Evolutionary conservation across 2,797 vertebrate genomes (phyloP).

Genomic region (Chaenodraco wilsoni): DNA sequence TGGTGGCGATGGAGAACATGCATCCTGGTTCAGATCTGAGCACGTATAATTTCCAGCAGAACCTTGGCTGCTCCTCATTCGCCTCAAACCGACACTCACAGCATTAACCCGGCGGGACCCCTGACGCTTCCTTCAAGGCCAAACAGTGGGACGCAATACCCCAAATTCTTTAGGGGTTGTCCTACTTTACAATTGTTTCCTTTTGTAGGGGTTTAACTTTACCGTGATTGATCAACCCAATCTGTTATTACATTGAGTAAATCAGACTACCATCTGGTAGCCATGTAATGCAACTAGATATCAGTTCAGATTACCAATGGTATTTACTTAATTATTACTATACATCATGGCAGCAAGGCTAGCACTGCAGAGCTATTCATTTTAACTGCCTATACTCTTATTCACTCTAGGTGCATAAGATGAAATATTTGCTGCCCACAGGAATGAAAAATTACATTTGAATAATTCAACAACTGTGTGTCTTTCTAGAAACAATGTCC

Average conservation of each 20-base stretch:
- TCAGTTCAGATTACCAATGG: too few species aligned
- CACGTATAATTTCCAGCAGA: slow-evolving; percentile 59
- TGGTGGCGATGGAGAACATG: slow-evolving; percentile 35
- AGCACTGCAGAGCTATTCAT: neutral
- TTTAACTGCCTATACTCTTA: neutral
- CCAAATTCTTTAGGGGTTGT: slow-evolving; percentile 19
- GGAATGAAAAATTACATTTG: slow-evolving; percentile 27
- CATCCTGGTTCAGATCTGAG: slow-evolving; percentile 54
- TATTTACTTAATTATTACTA: too few species aligned
- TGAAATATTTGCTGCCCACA: slow-evolving; percentile 2
- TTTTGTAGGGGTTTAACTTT: slow-evolving; percentile 7
- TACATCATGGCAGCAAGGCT: too few species aligned
- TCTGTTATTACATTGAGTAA: neutral
- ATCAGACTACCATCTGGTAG: neutral
- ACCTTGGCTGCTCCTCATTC: slow-evolving; percentile 73
- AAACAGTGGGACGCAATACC: slow-evolving; percentile 20
- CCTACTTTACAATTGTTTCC: slow-evolving; percentile 25
- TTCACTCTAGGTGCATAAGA: slow-evolving; percentile 8
- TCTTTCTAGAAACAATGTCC: slow-evolving; percentile 24
- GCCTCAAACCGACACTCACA: slow-evolving; percentile 34
- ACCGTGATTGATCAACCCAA: neutral
- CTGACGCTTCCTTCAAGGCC: slow-evolving; percentile 55
- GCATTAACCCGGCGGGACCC: slow-evolving; percentile 70
- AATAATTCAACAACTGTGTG: slow-evolving; percentile 38
- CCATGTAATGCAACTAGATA: neutral